A percentile compares a stretch with the other conserved stretches of the same genome.
Evolutionary conservation across 2,113 vertebrate species (phyloP).

Genomic region (Perca schrenkii): DNA sequence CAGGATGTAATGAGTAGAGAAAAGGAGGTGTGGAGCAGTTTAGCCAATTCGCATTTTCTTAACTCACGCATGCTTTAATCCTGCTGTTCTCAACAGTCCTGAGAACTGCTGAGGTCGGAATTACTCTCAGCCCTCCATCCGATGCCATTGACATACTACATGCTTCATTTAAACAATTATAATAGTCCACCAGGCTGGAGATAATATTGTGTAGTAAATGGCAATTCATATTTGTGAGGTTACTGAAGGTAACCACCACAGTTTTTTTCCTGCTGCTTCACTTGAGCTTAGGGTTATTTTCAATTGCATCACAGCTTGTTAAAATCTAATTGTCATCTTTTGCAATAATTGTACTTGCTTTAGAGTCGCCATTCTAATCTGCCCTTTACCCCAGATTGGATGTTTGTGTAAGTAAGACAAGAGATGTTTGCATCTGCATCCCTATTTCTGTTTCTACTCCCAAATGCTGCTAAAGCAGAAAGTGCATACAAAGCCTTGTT

Average conservation of each 20-base stretch:
- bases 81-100: slow-evolving; percentile 46
- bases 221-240: slow-evolving; percentile 34
- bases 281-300: slow-evolving; percentile 46
- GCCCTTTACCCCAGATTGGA: slow-evolving; percentile 27
- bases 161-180: slow-evolving; percentile 51
- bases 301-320: slow-evolving; percentile 65
- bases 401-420: slow-evolving; percentile 29
- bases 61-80: slow-evolving; percentile 47
- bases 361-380: slow-evolving; percentile 33
- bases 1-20: slow-evolving; percentile 27
- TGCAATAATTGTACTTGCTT: slow-evolving; percentile 29
- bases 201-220: slow-evolving; percentile 35
- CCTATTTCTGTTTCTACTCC: not conserved
- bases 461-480: slow-evolving; percentile 15
- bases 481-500: slow-evolving; percentile 10
- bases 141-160: slow-evolving; percentile 41
- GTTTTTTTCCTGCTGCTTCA: slow-evolving; percentile 30
- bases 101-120: slow-evolving; percentile 60
- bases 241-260: not conserved
- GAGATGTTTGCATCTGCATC: slow-evolving; percentile 14
- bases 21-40: slow-evolving; percentile 24
- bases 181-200: slow-evolving; percentile 24
- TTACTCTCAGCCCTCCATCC: slow-evolving; percentile 34
- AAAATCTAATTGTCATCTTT: slow-evolving; percentile 49
- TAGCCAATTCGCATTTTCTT: slow-evolving; percentile 56